These are phyloP conservation scores for Melitaea cinxia DNA, from an alignment of 1,140 invertebrate species.

Conservation along the genomic window DNA sequence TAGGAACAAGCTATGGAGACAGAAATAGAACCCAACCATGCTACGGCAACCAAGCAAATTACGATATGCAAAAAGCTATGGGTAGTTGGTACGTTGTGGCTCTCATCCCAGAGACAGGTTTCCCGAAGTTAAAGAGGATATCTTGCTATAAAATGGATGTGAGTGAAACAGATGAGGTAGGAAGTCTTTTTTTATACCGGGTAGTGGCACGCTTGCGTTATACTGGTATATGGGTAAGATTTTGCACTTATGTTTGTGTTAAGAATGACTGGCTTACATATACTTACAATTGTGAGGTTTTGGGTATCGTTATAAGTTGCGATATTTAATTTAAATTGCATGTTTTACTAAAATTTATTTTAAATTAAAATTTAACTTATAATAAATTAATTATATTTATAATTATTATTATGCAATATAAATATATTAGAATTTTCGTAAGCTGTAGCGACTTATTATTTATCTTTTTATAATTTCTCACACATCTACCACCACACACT, in stretches of 20 bases:
- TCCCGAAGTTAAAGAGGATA: conserved; percentile 51
- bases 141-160: conserved; percentile 63
- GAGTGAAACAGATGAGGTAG: conserved; percentile 71
- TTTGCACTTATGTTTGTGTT: background rate
- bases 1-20: conserved; percentile 1
- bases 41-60: conserved; percentile 55
- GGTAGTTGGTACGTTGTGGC: conserved; percentile 67
- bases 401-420: too few relatives aligned
- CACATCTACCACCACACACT: too few relatives aligned
- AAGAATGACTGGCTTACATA: too few relatives aligned
- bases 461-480: too few relatives aligned
- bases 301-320: too few relatives aligned
- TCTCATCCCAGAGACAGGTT: conserved; percentile 59
- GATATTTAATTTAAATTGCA: too few relatives aligned
- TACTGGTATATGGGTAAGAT: background rate
- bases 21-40: conserved; percentile 34
- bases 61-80: conserved; percentile 52
- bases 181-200: conserved; percentile 8
- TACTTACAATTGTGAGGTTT: too few relatives aligned
- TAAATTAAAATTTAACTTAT: too few relatives aligned
- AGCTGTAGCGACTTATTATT: too few relatives aligned
- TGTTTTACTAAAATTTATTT: too few relatives aligned
- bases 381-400: too few relatives aligned
- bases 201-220: conserved; percentile 7
- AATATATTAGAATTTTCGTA: too few relatives aligned